These are phyloP conservation scores for Scelioninae gen. 1 DNA, from an alignment of 2,888 invertebrate genomes.

Conservation along the genomic window DNA sequence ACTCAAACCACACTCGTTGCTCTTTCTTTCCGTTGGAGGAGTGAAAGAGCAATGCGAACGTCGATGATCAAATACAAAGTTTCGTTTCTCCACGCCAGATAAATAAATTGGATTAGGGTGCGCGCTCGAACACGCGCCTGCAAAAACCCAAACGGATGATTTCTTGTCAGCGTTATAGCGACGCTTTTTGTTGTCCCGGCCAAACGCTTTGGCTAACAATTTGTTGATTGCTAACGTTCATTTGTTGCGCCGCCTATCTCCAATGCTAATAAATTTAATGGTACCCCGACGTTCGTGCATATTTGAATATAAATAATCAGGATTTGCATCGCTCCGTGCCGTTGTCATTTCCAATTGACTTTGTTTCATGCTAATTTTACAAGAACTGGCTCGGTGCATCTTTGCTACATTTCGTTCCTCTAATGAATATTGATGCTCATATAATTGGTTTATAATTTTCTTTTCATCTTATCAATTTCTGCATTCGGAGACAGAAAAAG, in stretches of 20 bases:
- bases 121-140: slow-evolving; percentile 42
- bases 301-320: slow-evolving; percentile 31
- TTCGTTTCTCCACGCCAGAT: slow-evolving; percentile 54
- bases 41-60: slow-evolving; percentile 31
- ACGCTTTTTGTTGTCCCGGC: slow-evolving; percentile 25
- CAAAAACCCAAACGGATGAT: slow-evolving; percentile 36
- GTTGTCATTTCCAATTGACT: slow-evolving; percentile 38
- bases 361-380: slow-evolving; percentile 46
- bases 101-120: slow-evolving; percentile 65
- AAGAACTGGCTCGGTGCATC: background rate
- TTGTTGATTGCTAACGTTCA: slow-evolving; percentile 45
- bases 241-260: slow-evolving; percentile 5
- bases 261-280: slow-evolving; percentile 40
- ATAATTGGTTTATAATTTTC: slow-evolving; percentile 47
- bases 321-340: slow-evolving; percentile 32
- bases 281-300: slow-evolving; percentile 4
- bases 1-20: slow-evolving; percentile 37
- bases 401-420: background rate
- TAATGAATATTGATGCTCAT: slow-evolving; percentile 43
- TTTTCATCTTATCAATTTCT: background rate
- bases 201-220: slow-evolving; percentile 36
- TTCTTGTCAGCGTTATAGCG: slow-evolving; percentile 46
- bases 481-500: background rate
- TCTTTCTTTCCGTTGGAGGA: slow-evolving; percentile 48
- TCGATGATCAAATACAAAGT: slow-evolving; percentile 52